Evolutionary conservation across 2,113 vertebrate genomes (phyloP).

Genomic region (Heptranchias perlo): DNA sequence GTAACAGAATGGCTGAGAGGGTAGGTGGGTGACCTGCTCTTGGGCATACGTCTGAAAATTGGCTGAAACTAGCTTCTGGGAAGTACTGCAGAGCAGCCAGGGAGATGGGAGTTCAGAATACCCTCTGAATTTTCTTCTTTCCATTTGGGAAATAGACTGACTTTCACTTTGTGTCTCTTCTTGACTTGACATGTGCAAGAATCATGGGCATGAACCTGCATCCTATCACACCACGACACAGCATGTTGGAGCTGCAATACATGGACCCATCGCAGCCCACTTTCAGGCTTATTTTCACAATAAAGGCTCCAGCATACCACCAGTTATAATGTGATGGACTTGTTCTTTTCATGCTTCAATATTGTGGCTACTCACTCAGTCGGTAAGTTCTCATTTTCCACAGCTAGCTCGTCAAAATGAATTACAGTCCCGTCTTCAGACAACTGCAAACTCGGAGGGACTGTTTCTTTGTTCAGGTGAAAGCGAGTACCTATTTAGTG

Average conservation of each 20-base stretch:
- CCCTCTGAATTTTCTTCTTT: too few species aligned
- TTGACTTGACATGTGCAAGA: background rate
- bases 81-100: background rate
- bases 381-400: slow-evolving; percentile 10
- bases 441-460: slow-evolving; percentile 71
- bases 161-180: background rate
- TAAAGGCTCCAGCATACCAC: background rate
- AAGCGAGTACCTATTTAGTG: slow-evolving; percentile 74
- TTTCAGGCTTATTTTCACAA: background rate
- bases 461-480: slow-evolving; percentile 70
- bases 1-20: background rate
- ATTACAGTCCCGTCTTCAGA: slow-evolving; percentile 68
- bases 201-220: background rate
- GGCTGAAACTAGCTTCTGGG: background rate
- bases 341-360: background rate
- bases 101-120: background rate
- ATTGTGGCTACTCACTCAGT: slow-evolving; percentile 17
- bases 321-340: background rate
- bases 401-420: slow-evolving; percentile 55
- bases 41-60: background rate
- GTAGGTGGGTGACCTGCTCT: background rate
- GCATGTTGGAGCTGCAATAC: background rate
- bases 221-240: background rate
- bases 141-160: background rate
- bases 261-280: background rate